Evolutionary conservation across 1,140 invertebrate genomes (phyloP).

Genomic region (Nilaparvata lugens): DNA sequence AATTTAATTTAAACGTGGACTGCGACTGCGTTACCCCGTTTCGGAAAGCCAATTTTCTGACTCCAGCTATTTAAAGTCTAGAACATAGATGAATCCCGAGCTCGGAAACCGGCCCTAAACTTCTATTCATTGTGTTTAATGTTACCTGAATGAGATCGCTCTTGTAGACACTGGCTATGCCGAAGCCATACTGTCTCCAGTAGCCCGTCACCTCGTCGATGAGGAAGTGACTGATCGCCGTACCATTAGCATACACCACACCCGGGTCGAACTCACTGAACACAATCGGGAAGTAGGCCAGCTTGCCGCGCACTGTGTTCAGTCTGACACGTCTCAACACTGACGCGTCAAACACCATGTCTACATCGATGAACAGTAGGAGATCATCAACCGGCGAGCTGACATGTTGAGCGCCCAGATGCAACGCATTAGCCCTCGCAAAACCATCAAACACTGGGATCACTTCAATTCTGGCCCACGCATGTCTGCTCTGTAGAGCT

Average conservation of each 20-base stretch:
- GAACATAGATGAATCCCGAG: no score
- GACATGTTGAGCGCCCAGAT: slow-evolving; percentile 37
- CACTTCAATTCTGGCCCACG: slow-evolving; percentile 52
- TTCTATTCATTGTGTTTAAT: no score
- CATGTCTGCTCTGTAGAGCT: slow-evolving; percentile 45
- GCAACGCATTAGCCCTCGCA: slow-evolving; percentile 67
- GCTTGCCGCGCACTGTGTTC: slow-evolving; percentile 63
- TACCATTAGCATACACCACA: slow-evolving; percentile 31
- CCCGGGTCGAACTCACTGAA: slow-evolving; percentile 90
- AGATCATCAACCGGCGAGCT: slow-evolving; percentile 45
- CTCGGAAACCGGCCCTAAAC: no score
- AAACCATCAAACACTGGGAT: slow-evolving; percentile 57
- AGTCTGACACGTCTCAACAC: slow-evolving; percentile 57
- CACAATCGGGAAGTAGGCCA: slow-evolving; percentile 94
- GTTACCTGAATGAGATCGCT: slow-evolving; percentile 59
- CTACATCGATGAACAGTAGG: slow-evolving; percentile 82
- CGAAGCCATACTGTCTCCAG: slow-evolving; percentile 93
- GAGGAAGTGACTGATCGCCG: slow-evolving; percentile 28
- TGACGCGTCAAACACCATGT: slow-evolving; percentile 66
- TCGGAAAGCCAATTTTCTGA: no score
- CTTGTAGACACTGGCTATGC: slow-evolving; percentile 86
- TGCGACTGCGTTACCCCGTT: no score
- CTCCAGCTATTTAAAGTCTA: no score
- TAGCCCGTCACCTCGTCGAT: slow-evolving; percentile 65
- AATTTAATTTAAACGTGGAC: no score